Conservation (phyloP, 2,113 vertebrate species). For the Indri indri region DNA sequence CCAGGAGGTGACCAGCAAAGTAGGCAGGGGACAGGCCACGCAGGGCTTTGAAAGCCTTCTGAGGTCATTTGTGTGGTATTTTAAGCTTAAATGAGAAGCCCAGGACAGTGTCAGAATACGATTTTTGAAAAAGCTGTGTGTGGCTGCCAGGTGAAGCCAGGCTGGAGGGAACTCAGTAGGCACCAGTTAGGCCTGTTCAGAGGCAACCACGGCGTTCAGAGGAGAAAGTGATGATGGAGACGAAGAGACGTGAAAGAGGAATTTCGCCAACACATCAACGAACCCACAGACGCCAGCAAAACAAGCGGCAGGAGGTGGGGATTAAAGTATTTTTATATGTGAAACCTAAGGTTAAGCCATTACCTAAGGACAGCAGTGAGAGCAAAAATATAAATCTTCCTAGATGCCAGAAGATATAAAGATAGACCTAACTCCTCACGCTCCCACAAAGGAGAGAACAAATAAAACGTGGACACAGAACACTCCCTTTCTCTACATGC, state of each 20-base stretch:
- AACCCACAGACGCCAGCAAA: neutral
- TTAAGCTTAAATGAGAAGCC: neutral
- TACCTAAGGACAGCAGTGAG: neutral
- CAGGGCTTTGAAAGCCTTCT: neutral
- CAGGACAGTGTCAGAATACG: fast-evolving
- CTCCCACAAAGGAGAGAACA: neutral
- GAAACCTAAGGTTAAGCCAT: neutral
- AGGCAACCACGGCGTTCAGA: neutral
- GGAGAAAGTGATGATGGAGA: neutral
- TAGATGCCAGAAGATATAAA: neutral
- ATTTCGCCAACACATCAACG: neutral
- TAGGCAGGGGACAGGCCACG: neutral
- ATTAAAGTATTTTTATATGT: neutral
- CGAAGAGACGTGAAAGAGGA: neutral
- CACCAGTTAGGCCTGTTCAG: neutral
- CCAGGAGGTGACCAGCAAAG: neutral
- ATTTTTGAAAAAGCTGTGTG: neutral
- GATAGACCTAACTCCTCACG: neutral
- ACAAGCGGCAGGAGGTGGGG: neutral
- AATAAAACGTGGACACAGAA: neutral
- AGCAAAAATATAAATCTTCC: neutral
- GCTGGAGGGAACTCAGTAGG: neutral
- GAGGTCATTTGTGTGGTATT: fast-evolving
- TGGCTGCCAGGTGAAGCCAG: neutral
- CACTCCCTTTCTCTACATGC: neutral